Evolutionary conservation across 2,888 invertebrate genomes (phyloP).

Genomic region (Archaeoteleia sp.): DNA sequence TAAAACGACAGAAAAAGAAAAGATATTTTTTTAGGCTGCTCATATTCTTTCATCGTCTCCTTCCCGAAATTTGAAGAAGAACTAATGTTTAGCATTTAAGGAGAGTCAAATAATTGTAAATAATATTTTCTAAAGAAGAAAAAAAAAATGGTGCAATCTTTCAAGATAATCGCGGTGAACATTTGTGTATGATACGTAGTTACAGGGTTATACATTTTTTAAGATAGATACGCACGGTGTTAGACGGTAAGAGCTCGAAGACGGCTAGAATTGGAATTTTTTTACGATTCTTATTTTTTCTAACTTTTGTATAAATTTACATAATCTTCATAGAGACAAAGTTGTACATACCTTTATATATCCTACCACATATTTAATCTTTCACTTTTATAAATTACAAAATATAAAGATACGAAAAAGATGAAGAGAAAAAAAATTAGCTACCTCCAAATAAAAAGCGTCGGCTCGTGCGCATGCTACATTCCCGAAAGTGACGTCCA

Average conservation of each 20-base stretch:
- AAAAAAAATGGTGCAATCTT: conserved; percentile 50
- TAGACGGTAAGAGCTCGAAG: conserved; percentile 51
- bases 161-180: conserved; percentile 50
- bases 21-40: conserved; percentile 49
- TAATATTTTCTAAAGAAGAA: conserved; percentile 41
- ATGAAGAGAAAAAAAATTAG: conserved; percentile 24
- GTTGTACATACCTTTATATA: conserved; percentile 54
- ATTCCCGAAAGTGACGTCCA: too few relatives aligned
- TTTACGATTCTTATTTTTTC: conserved; percentile 52
- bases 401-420: conserved; percentile 39
- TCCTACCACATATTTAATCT: conserved; percentile 51
- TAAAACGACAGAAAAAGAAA: conserved; percentile 46
- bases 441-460: conserved; percentile 41
- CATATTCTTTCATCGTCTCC: conserved; percentile 33
- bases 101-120: conserved; percentile 50
- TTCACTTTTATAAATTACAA: conserved; percentile 54
- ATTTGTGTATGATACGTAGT: conserved; percentile 54
- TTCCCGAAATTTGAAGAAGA: conserved; percentile 18
- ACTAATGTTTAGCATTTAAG: conserved; percentile 34
- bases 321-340: conserved; percentile 45
- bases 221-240: conserved; percentile 50
- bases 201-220: conserved; percentile 54
- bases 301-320: conserved; percentile 55
- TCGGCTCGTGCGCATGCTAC: conserved; percentile 32
- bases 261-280: conserved; percentile 50